Percentiles rank a stretch among this genome's conserved stretches.
Conservation (phyloP, 2,113 vertebrate species). For the Parus major region DNA sequence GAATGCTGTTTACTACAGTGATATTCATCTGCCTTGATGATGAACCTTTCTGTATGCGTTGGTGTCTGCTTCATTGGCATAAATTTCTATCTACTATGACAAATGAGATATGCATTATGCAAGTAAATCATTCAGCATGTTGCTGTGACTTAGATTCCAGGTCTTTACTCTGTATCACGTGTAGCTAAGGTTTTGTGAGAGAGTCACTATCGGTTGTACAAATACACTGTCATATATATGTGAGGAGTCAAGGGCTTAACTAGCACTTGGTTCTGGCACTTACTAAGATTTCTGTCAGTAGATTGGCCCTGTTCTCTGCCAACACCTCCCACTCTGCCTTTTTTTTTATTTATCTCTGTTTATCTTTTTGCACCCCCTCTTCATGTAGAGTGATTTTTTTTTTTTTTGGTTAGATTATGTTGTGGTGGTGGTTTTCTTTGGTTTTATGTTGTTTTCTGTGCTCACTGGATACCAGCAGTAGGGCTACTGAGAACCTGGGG, state of each 20-base stretch:
- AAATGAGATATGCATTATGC: not conserved
- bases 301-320: not conserved
- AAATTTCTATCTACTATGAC: not conserved
- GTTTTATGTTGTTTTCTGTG: not conserved
- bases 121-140: not conserved
- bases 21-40: not conserved
- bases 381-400: not conserved
- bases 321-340: not conserved
- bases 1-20: not conserved
- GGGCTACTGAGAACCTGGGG: not conserved
- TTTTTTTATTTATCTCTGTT: accelerated
- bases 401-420: not conserved
- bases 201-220: not conserved
- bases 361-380: not conserved
- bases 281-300: not conserved
- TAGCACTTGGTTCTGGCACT: not conserved
- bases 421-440: not conserved
- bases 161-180: not conserved
- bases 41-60: not conserved
- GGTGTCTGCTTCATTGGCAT: not conserved
- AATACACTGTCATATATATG: not conserved
- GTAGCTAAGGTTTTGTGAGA: not conserved
- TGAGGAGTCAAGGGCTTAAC: not conserved
- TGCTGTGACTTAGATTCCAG: not conserved
- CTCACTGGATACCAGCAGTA: not conserved